Evolutionary conservation across 2,797 vertebrate species (phyloP).

Genomic region (Gymnothorax reevesii): DNA sequence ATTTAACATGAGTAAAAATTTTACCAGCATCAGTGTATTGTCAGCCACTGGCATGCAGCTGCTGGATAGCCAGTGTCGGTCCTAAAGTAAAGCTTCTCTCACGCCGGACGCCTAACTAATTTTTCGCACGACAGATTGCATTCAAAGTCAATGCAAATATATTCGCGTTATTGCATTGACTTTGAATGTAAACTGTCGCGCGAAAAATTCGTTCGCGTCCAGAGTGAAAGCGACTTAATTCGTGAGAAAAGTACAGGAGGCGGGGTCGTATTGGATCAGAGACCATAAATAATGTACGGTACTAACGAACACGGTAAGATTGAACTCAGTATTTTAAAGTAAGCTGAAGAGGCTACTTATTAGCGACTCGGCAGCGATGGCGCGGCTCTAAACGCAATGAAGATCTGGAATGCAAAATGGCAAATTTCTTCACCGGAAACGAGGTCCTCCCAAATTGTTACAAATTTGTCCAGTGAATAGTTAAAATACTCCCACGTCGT

Average conservation of each 20-base stretch:
- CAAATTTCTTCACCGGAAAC: conserved; percentile 29
- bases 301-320: not conserved
- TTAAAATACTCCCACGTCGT: not conserved
- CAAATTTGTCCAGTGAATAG: not conserved
- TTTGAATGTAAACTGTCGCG: no score
- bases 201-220: no score
- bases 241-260: conserved; percentile 39
- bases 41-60: conserved; percentile 19
- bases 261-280: conserved; percentile 56
- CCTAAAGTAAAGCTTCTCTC: not conserved
- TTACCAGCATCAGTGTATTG: conserved; percentile 50
- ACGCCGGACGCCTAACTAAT: no score
- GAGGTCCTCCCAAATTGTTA: not conserved
- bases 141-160: no score
- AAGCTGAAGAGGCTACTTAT: not conserved
- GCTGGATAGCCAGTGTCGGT: not conserved
- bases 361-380: not conserved
- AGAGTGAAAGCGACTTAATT: not conserved
- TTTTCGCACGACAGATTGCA: no score
- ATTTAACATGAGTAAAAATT: conserved; percentile 43
- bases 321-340: not conserved
- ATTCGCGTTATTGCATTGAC: no score
- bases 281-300: conserved; percentile 22
- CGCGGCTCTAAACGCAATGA: not conserved
- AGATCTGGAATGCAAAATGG: not conserved